Conservation (phyloP, 1,140 invertebrate genomes). For the Drosophila guanche region DNA sequence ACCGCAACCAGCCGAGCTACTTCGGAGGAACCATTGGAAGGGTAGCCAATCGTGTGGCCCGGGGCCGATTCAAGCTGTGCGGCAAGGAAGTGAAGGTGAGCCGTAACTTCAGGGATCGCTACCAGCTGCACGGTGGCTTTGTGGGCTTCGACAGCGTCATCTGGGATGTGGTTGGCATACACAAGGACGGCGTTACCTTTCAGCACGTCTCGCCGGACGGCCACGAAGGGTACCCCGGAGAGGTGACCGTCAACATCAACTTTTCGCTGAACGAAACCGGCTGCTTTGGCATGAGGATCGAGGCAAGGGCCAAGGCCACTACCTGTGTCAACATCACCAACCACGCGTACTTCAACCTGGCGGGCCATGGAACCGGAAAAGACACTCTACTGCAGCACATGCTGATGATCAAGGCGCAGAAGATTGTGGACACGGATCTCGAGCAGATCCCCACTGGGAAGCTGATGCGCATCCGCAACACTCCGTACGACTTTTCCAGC, state of each 20-base stretch:
- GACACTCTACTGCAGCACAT: conserved; percentile 89
- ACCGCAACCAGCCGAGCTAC: conserved; percentile 86
- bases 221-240: conserved; percentile 95
- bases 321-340: conserved; percentile 95
- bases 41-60: conserved; percentile 92
- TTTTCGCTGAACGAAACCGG: conserved; percentile 90
- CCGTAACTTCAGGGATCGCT: conserved; percentile 87
- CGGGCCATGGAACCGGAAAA: conserved; percentile 87
- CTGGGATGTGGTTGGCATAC: conserved; percentile 84
- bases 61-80: conserved; percentile 88
- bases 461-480: conserved; percentile 86
- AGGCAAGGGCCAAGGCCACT: conserved; percentile 89
- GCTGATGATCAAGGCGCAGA: conserved; percentile 89
- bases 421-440: conserved; percentile 89
- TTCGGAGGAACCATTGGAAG: conserved; percentile 94
- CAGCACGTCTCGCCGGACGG: conserved; percentile 89
- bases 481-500: conserved; percentile 88
- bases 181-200: conserved; percentile 84
- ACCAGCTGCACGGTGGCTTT: conserved; percentile 93
- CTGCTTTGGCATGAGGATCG: conserved; percentile 89
- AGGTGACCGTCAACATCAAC: conserved; percentile 87
- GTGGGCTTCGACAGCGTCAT: conserved; percentile 93
- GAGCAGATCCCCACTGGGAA: conserved; percentile 92
- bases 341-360: conserved; percentile 96
- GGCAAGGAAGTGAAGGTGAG: conserved; percentile 87